A percentile compares a stretch with the other conserved stretches of the same genome.
Conservation (phyloP, 2,797 vertebrate genomes). For the Coendou prehensilis region DNA sequence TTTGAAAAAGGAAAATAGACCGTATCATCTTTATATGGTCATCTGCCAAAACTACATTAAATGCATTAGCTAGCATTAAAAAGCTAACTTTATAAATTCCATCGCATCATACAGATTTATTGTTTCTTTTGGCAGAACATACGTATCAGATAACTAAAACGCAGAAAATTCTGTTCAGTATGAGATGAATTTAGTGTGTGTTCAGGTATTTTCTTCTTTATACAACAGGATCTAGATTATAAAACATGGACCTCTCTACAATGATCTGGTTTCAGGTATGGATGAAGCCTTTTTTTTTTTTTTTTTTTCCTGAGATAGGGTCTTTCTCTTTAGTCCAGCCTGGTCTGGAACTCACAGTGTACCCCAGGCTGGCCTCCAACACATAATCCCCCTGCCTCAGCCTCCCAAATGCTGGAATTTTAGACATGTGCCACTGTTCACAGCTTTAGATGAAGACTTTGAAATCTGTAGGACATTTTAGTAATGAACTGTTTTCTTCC, state of each 20-base stretch:
- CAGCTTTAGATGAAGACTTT: background rate
- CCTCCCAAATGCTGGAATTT: background rate
- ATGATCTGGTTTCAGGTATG: background rate
- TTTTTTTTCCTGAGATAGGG: background rate
- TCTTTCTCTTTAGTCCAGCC: background rate
- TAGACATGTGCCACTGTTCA: background rate
- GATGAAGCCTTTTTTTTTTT: background rate
- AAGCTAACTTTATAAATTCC: background rate
- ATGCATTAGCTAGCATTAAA: background rate
- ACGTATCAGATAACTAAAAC: background rate
- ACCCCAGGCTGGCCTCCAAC: background rate
- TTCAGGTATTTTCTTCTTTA: conserved; percentile 37
- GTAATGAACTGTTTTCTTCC: background rate
- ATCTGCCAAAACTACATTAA: background rate
- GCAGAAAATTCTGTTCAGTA: background rate
- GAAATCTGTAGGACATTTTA: conserved; percentile 34
- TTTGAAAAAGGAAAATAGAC: background rate
- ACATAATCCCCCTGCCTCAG: background rate
- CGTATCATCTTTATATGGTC: background rate
- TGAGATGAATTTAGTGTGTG: background rate
- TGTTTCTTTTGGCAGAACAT: conserved; percentile 4
- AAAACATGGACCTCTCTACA: background rate
- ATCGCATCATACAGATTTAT: background rate
- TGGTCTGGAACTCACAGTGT: background rate
- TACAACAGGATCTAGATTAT: background rate